Evolutionary conservation across 1,140 invertebrate genomes (phyloP).

Genomic region (Tyrophagus putrescentiae): DNA sequence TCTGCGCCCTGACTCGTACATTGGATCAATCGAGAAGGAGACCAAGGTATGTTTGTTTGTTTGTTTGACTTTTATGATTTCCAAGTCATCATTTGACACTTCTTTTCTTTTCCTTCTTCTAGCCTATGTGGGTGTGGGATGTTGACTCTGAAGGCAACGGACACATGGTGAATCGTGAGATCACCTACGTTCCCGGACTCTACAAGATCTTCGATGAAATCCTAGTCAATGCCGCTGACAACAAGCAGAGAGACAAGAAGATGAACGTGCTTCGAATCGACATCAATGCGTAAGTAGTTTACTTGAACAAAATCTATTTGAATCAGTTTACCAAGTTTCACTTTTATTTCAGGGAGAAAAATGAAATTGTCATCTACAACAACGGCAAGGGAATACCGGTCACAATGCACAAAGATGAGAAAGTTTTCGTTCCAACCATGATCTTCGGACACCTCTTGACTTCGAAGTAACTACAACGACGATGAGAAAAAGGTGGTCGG

Average conservation of each 20-base stretch:
- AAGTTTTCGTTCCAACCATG: constrained; percentile 98
- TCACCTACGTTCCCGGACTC: constrained; percentile 87
- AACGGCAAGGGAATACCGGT: constrained; percentile 98
- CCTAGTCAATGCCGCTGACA: constrained; percentile 96
- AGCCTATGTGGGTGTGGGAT: constrained; percentile 91
- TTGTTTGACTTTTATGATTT: background rate
- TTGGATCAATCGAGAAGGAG: constrained; percentile 78
- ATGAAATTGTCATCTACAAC: constrained; percentile 87
- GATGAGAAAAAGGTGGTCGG: constrained; percentile 83
- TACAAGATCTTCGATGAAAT: constrained; percentile 99
- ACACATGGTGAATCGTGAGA: constrained; percentile 76
- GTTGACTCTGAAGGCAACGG: constrained; percentile 43
- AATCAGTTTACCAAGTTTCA: background rate
- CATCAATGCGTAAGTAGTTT: constrained; percentile 62
- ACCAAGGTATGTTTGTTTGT: constrained; percentile 40
- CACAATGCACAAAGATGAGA: constrained; percentile 89
- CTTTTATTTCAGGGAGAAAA: constrained; percentile 50
- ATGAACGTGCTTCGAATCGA: constrained; percentile 96
- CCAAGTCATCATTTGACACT: background rate
- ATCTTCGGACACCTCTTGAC: constrained; percentile 98
- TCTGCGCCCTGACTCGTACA: constrained; percentile 93
- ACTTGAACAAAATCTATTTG: constrained; percentile 4
- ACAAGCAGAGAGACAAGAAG: constrained; percentile 84
- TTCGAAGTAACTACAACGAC: constrained; percentile 98
- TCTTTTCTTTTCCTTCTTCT: constrained; percentile 19